A percentile compares a stretch with the other conserved stretches of the same genome.
These are phyloP conservation scores for Porites cylindrica DNA, from an alignment of 92 coral and sea anemone genomes.

Conservation along the genomic window DNA sequence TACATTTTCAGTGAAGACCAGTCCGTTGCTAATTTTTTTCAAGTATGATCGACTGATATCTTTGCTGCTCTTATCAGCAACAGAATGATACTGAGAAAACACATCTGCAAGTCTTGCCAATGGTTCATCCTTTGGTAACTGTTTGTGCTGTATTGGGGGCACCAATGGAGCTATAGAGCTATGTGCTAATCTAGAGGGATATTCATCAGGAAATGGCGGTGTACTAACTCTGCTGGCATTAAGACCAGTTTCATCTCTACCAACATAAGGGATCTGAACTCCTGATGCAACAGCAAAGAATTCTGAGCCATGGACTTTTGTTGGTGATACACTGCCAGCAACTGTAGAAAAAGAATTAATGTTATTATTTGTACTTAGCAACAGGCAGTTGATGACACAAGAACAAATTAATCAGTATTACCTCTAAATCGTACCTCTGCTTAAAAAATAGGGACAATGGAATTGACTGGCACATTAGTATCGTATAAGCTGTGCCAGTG, in stretches of 20 bases:
- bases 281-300: constrained; percentile 95
- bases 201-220: constrained; percentile 38
- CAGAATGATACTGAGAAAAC: constrained; percentile 66
- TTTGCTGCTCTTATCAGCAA: constrained; percentile 70
- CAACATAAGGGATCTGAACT: constrained; percentile 96
- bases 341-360: constrained; percentile 28
- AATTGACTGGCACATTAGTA: too few relatives aligned
- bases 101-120: constrained; percentile 67
- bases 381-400: too few relatives aligned
- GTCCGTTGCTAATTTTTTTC: constrained; percentile 78
- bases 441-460: too few relatives aligned
- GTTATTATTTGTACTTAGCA: neutral
- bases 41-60: constrained; percentile 69
- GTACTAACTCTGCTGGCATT: constrained; percentile 32
- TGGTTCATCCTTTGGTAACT: constrained; percentile 46
- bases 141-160: constrained; percentile 4
- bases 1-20: constrained; percentile 86
- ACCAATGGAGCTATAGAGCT: constrained; percentile 34
- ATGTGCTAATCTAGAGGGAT: constrained; percentile 41
- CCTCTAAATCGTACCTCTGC: too few relatives aligned
- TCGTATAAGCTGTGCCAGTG: too few relatives aligned
- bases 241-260: constrained; percentile 75
- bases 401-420: too few relatives aligned
- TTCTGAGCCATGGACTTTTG: constrained; percentile 90
- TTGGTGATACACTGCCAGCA: constrained; percentile 75